Conservation (phyloP, 2,113 vertebrate species). For the Tachysurus fulvidraco region DNA sequence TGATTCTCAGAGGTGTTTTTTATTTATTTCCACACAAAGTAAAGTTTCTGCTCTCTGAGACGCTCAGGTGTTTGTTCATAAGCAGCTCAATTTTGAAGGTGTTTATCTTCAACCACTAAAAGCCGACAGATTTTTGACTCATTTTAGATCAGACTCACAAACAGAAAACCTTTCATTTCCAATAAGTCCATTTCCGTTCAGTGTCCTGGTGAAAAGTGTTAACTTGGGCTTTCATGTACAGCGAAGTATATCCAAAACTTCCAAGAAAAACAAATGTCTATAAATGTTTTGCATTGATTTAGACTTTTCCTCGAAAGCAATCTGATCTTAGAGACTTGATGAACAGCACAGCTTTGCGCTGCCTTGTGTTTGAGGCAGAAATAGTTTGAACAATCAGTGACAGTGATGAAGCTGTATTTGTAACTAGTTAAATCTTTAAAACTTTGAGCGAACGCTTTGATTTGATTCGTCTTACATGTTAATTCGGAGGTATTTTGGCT, state of each 20-base stretch:
- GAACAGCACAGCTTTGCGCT: neutral
- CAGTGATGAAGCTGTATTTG: neutral
- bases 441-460: neutral
- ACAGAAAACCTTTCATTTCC: too few species aligned
- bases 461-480: neutral
- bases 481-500: neutral
- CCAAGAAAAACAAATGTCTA: neutral
- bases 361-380: neutral
- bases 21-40: too few species aligned
- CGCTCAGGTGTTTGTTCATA: too few species aligned
- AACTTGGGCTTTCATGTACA: neutral
- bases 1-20: too few species aligned
- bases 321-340: neutral
- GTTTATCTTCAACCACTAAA: too few species aligned
- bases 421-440: neutral
- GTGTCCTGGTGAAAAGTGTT: neutral
- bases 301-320: neutral
- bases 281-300: neutral
- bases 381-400: neutral
- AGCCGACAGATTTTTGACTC: too few species aligned
- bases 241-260: neutral
- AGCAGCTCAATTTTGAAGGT: too few species aligned
- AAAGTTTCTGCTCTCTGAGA: too few species aligned
- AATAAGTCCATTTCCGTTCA: neutral
- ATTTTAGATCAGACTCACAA: too few species aligned